A percentile compares a stretch with the other conserved stretches of the same genome.
phyloP scores from a whole-genome alignment of 2,113 vertebrate species.

The Lagopus leucura region DNA sequence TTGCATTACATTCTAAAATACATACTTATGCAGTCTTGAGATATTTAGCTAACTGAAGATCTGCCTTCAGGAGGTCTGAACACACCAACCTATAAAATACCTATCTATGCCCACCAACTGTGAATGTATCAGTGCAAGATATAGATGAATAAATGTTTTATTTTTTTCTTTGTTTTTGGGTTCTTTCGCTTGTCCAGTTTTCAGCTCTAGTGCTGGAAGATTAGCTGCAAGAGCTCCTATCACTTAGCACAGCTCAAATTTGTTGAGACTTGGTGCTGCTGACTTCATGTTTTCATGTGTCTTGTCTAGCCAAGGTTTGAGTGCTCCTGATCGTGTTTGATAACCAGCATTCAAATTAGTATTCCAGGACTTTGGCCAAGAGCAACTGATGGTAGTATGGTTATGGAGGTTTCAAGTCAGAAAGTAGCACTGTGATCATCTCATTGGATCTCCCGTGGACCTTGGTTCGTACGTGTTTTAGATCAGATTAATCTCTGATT shows the following conservation, averaged over 20 bases:
- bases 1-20: not conserved
- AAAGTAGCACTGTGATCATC: not conserved
- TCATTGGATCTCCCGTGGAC: rapidly evolving
- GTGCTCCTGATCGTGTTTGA: not conserved
- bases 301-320: not conserved
- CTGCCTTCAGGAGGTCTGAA: not conserved
- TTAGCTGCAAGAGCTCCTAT: not conserved
- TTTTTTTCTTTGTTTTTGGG: not conserved
- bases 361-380: not conserved
- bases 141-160: rapidly evolving
- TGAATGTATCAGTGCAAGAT: not conserved
- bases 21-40: not conserved
- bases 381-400: not conserved
- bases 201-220: not conserved
- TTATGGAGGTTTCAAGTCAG: not conserved
- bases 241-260: not conserved
- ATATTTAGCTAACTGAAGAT: not conserved
- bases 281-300: not conserved
- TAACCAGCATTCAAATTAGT: not conserved
- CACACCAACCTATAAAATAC: not conserved
- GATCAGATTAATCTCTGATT: not conserved
- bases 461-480: not conserved
- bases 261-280: not conserved
- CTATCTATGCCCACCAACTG: not conserved
- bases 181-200: not conserved